Evolutionary conservation across 1,140 invertebrate species (phyloP).

Genomic region (Mizuhopecten yessoensis): DNA sequence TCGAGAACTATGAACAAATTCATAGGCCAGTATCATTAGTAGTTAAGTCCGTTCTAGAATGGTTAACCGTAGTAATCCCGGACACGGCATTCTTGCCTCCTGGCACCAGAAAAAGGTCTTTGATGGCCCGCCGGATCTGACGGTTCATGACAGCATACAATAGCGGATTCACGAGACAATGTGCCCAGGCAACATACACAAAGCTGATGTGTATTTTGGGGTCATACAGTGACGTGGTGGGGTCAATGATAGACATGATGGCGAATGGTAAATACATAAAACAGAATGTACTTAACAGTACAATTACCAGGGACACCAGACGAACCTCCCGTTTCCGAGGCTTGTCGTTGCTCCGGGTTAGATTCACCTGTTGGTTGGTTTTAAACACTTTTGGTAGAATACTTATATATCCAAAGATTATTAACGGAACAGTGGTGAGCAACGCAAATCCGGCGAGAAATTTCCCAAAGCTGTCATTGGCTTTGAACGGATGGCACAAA

Average conservation of each 20-base stretch:
- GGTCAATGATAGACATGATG: conserved; percentile 52
- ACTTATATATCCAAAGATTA: conserved; percentile 61
- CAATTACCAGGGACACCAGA: conserved; percentile 59
- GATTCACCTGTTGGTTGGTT: conserved; percentile 27
- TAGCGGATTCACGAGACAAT: conserved; percentile 63
- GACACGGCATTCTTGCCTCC: neutral
- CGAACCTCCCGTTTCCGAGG: conserved; percentile 36
- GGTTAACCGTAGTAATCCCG: neutral
- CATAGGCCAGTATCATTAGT: neutral
- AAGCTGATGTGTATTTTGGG: conserved; percentile 41
- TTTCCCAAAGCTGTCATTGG: conserved; percentile 48
- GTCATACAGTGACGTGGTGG: neutral
- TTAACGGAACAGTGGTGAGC: conserved; percentile 51
- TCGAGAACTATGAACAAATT: no score
- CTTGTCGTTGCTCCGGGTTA: neutral
- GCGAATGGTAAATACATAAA: conserved; percentile 64
- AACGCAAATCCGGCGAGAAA: conserved; percentile 50
- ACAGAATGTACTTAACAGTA: conserved; percentile 56
- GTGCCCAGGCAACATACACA: conserved; percentile 64
- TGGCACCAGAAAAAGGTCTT: neutral
- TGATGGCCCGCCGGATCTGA: conserved; percentile 46
- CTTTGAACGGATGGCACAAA: conserved; percentile 46
- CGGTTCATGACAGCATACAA: conserved; percentile 62
- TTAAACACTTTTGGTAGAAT: conserved; percentile 58
- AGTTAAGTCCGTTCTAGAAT: neutral